A percentile compares a stretch with the other conserved stretches of the same genome.
Evolutionary conservation across 2,797 vertebrate species (phyloP).

Genomic region (Bufotes viridis): DNA sequence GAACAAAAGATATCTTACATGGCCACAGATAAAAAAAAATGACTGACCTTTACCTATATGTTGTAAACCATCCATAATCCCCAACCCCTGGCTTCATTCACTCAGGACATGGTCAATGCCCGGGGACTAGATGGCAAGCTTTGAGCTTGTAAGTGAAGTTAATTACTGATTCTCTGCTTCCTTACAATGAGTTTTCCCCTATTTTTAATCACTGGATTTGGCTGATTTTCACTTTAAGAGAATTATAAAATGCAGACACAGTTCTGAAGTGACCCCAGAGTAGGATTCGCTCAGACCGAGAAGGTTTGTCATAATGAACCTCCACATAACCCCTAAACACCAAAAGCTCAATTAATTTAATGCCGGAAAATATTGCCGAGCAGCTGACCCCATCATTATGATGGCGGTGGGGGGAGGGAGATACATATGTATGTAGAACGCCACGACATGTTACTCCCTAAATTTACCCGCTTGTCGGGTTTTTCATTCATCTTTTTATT

Average conservation of each 20-base stretch:
- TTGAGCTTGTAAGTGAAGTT: background rate
- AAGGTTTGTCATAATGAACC: conserved; percentile 76
- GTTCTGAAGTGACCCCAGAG: conserved; percentile 71
- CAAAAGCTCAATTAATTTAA: conserved; percentile 74
- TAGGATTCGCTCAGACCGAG: conserved; percentile 72
- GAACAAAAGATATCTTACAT: conserved; percentile 27
- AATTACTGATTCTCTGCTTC: background rate
- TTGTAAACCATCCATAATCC: conserved; percentile 46
- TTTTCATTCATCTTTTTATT: background rate
- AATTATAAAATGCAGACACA: conserved; percentile 72
- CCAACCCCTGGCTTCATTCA: background rate
- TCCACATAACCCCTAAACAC: conserved; percentile 68
- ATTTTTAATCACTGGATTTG: conserved; percentile 19
- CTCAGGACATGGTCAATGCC: background rate
- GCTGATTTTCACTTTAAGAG: conserved; percentile 41
- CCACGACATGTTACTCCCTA: background rate
- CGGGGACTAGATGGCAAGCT: background rate
- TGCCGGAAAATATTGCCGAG: conserved; percentile 64
- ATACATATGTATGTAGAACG: background rate
- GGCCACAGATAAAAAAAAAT: background rate
- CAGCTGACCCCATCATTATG: background rate
- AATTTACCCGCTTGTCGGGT: background rate
- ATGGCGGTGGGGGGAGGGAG: no score
- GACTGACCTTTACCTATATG: conserved; percentile 30
- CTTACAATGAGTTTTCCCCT: background rate